A percentile compares a stretch with the other conserved stretches of the same genome.
These are phyloP conservation scores for Gnathonemus echidnorhynchus DNA, from an alignment of 2,113 vertebrate species.

Conservation along the genomic window DNA sequence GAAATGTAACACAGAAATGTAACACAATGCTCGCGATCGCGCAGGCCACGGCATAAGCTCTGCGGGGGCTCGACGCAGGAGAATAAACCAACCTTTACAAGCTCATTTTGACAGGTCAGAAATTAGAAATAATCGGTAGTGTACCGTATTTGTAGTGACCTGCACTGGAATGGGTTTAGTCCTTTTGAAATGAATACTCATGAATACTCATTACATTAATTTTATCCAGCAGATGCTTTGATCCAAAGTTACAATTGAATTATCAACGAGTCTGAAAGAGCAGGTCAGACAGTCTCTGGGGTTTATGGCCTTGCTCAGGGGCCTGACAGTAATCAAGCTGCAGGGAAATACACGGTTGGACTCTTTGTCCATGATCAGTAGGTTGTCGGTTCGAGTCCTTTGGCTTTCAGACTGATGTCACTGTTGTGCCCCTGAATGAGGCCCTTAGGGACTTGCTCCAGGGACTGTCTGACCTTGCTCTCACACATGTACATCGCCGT, in stretches of 20 bases:
- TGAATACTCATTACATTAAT: background rate
- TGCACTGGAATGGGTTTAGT: background rate
- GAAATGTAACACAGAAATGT: background rate
- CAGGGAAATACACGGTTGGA: background rate
- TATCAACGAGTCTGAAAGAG: background rate
- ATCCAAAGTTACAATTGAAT: background rate
- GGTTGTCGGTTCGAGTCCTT: too few relatives aligned
- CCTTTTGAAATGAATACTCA: background rate
- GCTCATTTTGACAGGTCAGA: background rate
- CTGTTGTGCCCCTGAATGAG: too few relatives aligned
- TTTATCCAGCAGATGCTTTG: background rate
- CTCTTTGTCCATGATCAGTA: background rate
- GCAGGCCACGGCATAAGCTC: background rate
- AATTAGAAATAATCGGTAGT: background rate
- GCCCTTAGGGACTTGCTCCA: too few relatives aligned
- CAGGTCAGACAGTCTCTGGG: background rate
- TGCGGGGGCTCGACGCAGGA: background rate
- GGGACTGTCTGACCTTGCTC: too few relatives aligned
- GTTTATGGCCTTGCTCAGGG: background rate
- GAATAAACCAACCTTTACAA: background rate
- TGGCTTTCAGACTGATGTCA: too few relatives aligned
- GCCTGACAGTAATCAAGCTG: background rate
- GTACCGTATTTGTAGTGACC: background rate
- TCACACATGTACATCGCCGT: background rate
- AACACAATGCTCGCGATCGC: background rate